phyloP scores from a whole-genome alignment of 2,888 invertebrate genomes.

The Nymphalis c-album region DNA sequence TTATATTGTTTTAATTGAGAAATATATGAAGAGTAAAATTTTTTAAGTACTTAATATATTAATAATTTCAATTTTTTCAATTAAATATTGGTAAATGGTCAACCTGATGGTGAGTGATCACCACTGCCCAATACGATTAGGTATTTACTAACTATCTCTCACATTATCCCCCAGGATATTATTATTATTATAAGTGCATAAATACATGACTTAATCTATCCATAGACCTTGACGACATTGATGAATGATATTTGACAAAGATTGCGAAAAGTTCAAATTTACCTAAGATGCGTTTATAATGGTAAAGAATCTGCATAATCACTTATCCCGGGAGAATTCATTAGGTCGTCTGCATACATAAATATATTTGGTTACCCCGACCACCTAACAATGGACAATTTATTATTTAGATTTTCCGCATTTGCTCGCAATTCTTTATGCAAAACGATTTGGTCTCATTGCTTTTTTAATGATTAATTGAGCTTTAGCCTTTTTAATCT shows the following conservation, averaged over 20 bases:
- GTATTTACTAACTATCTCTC: no score
- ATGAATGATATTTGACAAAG: not conserved
- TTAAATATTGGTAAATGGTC: no score
- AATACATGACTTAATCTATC: no score
- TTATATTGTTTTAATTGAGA: no score
- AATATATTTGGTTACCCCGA: slow-evolving; percentile 64
- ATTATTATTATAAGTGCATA: no score
- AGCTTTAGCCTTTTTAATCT: slow-evolving; percentile 10
- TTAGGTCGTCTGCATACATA: slow-evolving; percentile 76
- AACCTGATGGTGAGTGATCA: no score
- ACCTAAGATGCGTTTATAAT: slow-evolving; percentile 27
- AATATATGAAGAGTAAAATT: no score
- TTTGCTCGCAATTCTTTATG: slow-evolving; percentile 66
- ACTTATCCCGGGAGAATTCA: slow-evolving; percentile 57
- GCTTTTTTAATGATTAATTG: slow-evolving; percentile 28
- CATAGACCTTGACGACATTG: not conserved
- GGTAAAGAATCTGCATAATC: slow-evolving; percentile 33
- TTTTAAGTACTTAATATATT: no score
- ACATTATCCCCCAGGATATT: no score
- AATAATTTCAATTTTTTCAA: no score
- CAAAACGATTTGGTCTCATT: slow-evolving; percentile 48
- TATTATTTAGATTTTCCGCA: slow-evolving; percentile 72
- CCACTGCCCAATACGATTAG: no score
- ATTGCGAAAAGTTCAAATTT: slow-evolving; percentile 4
- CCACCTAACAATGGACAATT: slow-evolving; percentile 72